A percentile compares a stretch with the other conserved stretches of the same genome.
Conservation (phyloP, 2,888 invertebrate species). For the Xanthorhoe spadicearia region DNA sequence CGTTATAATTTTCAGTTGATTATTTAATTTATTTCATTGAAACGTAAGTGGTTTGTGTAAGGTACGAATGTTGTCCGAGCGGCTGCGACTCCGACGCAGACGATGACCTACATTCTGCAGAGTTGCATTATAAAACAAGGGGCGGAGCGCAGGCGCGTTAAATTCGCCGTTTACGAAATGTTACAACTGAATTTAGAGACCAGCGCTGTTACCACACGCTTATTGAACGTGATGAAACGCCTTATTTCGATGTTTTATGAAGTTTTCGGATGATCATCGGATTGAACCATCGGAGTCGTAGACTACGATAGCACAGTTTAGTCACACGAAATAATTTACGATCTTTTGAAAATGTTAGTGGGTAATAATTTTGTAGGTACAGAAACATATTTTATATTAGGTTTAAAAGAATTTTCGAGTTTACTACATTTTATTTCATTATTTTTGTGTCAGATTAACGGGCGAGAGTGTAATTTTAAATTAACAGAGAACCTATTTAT, state of each 20-base stretch:
- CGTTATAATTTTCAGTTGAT: neutral
- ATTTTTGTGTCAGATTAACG: no score
- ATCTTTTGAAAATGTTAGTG: neutral
- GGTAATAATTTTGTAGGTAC: no score
- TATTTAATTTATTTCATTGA: no score
- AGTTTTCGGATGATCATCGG: conserved; percentile 58
- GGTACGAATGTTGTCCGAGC: conserved; percentile 33
- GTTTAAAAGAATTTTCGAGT: no score
- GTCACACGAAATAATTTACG: neutral
- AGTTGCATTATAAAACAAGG: conserved; percentile 80
- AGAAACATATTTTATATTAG: no score
- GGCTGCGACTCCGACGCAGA: conserved; percentile 57
- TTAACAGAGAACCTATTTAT: no score
- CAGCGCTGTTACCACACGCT: conserved; percentile 72
- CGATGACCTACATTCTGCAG: conserved; percentile 76
- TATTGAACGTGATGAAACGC: conserved; percentile 69
- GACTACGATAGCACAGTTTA: neutral
- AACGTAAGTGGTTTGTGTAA: conserved; percentile 27
- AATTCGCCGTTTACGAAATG: conserved; percentile 83
- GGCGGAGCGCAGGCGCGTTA: conserved; percentile 77
- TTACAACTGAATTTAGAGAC: conserved; percentile 81
- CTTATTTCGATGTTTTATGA: conserved; percentile 50
- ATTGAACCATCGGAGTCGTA: neutral
- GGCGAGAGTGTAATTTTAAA: no score
- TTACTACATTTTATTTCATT: no score